Conservation (phyloP, 2,113 vertebrate species). For the Leucopsar rothschildi region DNA sequence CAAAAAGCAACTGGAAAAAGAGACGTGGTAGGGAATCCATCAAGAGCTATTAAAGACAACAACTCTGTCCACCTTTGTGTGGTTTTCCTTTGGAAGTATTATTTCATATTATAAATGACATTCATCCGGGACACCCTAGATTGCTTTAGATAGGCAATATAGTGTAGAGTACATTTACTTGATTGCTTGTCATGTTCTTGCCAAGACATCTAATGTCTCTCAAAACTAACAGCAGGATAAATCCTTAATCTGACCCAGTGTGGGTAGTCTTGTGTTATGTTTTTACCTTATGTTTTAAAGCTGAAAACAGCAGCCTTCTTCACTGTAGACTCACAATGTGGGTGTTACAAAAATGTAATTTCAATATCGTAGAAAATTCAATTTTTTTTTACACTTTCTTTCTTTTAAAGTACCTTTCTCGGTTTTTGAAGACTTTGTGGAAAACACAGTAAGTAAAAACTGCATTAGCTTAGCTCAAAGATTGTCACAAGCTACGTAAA, state of each 20-base stretch:
- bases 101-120: background rate
- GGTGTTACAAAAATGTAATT: background rate
- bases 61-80: background rate
- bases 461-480: background rate
- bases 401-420: background rate
- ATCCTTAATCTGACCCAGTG: background rate
- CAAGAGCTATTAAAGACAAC: background rate
- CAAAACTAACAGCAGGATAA: background rate
- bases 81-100: background rate
- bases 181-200: background rate
- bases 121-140: background rate
- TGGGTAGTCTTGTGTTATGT: background rate
- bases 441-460: background rate
- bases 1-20: background rate
- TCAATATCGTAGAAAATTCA: background rate
- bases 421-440: background rate
- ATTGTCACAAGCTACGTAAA: background rate
- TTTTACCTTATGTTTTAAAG: background rate
- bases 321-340: background rate
- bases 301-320: background rate
- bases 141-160: background rate
- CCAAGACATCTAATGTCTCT: background rate
- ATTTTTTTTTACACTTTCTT: background rate
- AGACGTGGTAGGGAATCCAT: background rate
- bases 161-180: background rate